A percentile compares a stretch with the other conserved stretches of the same genome.
Conservation (phyloP, 64 coral and sea anemone species). For the Actinia equina region DNA sequence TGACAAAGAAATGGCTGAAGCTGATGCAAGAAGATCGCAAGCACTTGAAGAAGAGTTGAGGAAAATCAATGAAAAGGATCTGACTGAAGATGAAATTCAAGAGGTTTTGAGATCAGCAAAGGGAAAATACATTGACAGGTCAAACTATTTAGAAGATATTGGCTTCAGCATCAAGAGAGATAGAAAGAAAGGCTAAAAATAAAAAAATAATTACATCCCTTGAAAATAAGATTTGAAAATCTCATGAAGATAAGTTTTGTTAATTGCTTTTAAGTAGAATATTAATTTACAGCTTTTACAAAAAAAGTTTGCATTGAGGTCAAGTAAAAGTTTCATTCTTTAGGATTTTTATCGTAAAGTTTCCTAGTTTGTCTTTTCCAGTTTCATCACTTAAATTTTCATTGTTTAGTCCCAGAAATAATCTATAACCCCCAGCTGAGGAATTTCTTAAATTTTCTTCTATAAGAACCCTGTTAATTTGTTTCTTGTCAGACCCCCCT, state of each 20-base stretch:
- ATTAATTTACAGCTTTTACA: no score
- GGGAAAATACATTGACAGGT: conserved; percentile 70
- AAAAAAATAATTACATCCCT: background rate
- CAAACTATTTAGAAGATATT: conserved; percentile 68
- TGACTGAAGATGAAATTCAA: conserved; percentile 85
- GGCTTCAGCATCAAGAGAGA: conserved; percentile 45
- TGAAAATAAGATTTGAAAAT: background rate
- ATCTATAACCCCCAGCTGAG: no score
- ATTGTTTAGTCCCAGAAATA: no score
- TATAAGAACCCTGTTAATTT: no score
- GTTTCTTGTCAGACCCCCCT: no score
- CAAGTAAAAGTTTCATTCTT: background rate
- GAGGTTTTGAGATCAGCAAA: conserved; percentile 70
- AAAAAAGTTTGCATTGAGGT: no score
- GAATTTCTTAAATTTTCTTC: no score
- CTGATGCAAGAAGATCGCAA: conserved; percentile 20
- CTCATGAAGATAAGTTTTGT: background rate
- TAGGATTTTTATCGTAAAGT: background rate
- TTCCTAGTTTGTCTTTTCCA: no score
- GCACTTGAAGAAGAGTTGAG: conserved; percentile 38
- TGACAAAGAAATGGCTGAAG: conserved; percentile 53
- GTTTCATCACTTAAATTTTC: no score
- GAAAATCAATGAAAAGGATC: conserved; percentile 69
- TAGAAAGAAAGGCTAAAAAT: conserved; percentile 12
- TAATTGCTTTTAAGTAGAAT: no score